Percentiles rank a stretch among this genome's conserved stretches.
Evolutionary conservation across 2,888 invertebrate species (phyloP).

Genomic region (Cerastis leucographa): DNA sequence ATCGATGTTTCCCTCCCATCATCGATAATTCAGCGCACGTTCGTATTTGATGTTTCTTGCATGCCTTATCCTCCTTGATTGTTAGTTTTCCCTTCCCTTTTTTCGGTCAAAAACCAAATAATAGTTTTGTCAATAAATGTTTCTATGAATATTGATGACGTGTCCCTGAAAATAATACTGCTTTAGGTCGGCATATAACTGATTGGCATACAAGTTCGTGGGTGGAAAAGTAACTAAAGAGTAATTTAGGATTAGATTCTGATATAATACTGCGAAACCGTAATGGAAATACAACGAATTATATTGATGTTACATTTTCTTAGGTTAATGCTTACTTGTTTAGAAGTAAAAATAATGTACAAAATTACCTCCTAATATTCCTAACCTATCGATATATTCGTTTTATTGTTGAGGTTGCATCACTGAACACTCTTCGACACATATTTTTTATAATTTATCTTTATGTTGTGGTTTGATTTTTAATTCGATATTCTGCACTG

Average conservation of each 20-base stretch:
- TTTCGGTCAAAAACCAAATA: conserved; percentile 30
- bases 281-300: conserved; percentile 14
- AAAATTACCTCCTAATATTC: not conserved
- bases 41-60: conserved; percentile 75
- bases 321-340: not conserved
- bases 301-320: not conserved
- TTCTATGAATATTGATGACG: conserved; percentile 48
- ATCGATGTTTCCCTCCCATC: conserved; percentile 82
- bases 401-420: not conserved
- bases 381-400: not conserved
- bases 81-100: conserved; percentile 51
- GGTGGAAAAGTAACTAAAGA: conserved; percentile 11
- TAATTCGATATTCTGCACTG: not conserved
- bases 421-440: conserved; percentile 6
- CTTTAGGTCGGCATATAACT: conserved; percentile 28
- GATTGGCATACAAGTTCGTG: conserved; percentile 23
- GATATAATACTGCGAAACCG: not conserved
- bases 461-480: not conserved
- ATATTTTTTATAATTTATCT: not conserved
- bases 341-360: not conserved
- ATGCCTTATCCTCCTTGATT: conserved; percentile 65
- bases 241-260: conserved; percentile 26
- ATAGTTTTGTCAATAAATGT: conserved; percentile 43
- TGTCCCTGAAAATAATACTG: conserved; percentile 39
- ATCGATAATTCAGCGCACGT: conserved; percentile 74